Evolutionary conservation across 2,888 invertebrate genomes (phyloP), one percentile per base, ranked within the genome.

Genomic region (Therioaphis trifolii): DNA sequence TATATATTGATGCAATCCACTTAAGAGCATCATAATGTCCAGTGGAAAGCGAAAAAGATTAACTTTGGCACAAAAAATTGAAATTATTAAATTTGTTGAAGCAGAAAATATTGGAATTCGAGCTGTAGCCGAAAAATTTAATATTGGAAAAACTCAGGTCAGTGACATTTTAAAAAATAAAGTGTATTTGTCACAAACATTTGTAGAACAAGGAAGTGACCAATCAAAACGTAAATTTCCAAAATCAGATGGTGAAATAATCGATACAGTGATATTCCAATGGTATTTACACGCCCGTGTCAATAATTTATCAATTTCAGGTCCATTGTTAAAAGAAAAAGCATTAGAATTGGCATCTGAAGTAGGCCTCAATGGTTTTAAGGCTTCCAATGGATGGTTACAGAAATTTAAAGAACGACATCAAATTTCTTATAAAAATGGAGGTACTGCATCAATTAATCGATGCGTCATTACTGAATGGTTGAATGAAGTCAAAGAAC

Each of bases 301-400:
- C 9, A 76, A 82, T n/a, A 46, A 75, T 35, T 61, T 82, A 12
- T n/a, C 58, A 18, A 55, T 63, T 21, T 72, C 58, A 3, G 84
- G 84, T 55, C 24, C 61, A 18, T 21, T 84, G 27, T 43, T 84
- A 21, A 78, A 79, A 71, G 43, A 61, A 61, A 84, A 84, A 84
- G 78, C 71, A 21, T 61, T 79, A 29, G 69, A 84, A 46, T 58
- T 84, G 21, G 71, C 78, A 79, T 55, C 40, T 9, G 29, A 79
- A 58, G 46, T 84, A 5, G 82, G 76, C n/a, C 68, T 85, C 7
- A 71, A 61, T 78, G 69, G 78, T 68, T 85, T 85, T 68, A 85
- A 85, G 63, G 85, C 85, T 27, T 85, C 82, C 21, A 80, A 52
- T 52, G 85, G 80, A 15, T 85, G 84, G 76, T 63, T 85, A n/a